Evolutionary conservation across 2,113 vertebrate species (phyloP), one percentile per base, ranked within the genome.

Genomic region (Genyomyrus donnyi): DNA sequence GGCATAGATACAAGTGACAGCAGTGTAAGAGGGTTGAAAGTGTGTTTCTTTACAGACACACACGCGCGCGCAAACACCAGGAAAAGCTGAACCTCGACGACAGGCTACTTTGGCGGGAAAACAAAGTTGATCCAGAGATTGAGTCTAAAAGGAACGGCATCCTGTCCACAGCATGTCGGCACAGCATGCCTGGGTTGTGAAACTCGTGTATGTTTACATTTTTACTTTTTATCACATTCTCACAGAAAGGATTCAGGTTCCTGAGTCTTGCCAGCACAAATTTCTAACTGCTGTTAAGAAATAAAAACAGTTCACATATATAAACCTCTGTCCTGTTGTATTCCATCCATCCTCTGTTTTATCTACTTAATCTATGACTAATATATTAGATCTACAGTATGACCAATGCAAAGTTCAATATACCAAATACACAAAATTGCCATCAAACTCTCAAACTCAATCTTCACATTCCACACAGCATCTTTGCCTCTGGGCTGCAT

Each of bases 141-240:
- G 45, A 8, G 24, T n/a, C 42, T 45, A 48, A 85, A 85, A 46
- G 83, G 15, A 83, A 83, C 58, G 10, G 27, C 62, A 70, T 70
- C 62, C 62, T 31, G 62, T 31, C 62, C 62, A 13, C 74, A 39
- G 31, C 70, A 77, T 0, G 31, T 35, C 31, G 3, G 31, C 31
- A 39, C 31, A 39, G 74, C 74, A 39, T 19, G 74, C 35, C 35
- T 17, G 42, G 74, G 17, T 13, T 85, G 15, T 24, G 42, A 85
- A 48, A 35, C 13, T 15, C 85, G 11, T 8, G 27, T 13, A 87
- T 52, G 49, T 52, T 52, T 52, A 52, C 85, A 87, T 52, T 50
- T 31, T 50, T 46, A 87, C 85, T 35, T 87, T 87, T 87, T 87
- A 31, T 87, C 49, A 85, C 83, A 85, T 85, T 85, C 83, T 85